These are phyloP conservation scores for Climacteris rufus DNA, from an alignment of 2,113 vertebrate genomes.

Conservation along the genomic window DNA sequence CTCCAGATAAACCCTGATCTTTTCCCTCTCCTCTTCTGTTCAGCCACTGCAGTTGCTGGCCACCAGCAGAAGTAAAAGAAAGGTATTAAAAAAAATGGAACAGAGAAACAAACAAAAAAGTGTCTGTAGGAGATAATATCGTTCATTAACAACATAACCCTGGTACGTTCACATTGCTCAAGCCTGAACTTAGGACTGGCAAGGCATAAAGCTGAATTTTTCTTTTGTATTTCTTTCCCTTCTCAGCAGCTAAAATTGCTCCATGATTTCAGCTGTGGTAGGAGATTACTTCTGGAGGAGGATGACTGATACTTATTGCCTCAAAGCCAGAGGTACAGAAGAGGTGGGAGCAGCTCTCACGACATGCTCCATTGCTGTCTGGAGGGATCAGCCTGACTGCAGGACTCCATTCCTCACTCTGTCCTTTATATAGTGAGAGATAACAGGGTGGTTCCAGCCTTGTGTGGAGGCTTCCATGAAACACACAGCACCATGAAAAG, in stretches of 20 bases:
- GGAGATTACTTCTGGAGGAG: not conserved
- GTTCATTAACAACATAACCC: not conserved
- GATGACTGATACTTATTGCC: not conserved
- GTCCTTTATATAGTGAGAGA: not conserved
- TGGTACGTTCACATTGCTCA: not conserved
- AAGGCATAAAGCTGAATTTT: not conserved
- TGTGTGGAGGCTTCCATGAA: not conserved
- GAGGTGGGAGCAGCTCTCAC: not conserved
- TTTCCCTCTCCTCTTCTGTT: not conserved
- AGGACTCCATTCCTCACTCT: not conserved
- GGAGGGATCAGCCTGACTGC: not conserved
- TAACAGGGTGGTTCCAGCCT: rapidly evolving
- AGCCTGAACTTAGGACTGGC: not conserved
- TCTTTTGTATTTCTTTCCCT: not conserved
- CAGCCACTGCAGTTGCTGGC: not conserved
- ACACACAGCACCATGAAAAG: not conserved
- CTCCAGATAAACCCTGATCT: not conserved
- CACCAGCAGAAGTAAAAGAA: not conserved
- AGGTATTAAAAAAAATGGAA: not conserved
- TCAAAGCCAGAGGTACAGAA: not conserved
- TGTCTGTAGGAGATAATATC: not conserved
- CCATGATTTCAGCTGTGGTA: not conserved
- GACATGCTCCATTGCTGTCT: rapidly evolving
- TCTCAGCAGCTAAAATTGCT: not conserved
- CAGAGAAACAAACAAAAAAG: not conserved